Evolutionary conservation across 2,113 vertebrate species (phyloP), one percentile per base, ranked within the genome.

Genomic region (Smithornis capensis): DNA sequence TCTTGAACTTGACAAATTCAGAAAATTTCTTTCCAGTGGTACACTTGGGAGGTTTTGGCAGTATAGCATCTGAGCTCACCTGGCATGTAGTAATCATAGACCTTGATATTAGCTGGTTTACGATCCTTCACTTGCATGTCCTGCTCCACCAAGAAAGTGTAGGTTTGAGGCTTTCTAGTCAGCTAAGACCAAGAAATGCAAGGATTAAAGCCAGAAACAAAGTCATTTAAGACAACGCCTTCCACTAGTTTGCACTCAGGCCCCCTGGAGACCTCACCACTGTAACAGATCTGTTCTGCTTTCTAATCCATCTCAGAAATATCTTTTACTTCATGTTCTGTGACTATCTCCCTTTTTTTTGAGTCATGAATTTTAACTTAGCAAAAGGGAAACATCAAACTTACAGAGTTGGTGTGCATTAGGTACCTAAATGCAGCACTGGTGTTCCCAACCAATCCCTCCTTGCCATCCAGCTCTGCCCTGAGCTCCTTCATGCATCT

Each of bases 81-180:
- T 67, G 98, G 98, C 97, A 98, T 97, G 94, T 99, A 98, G 96
- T 99, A 99, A 77, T 98, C 98, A 0, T 98, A 99, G 90, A 98
- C 92, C 95, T 97, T 98, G 90, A 98, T 89, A 73, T 98, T 97
- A 27, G 98, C 98, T 47, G 98, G 97, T 79, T 98, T 98, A 74
- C 85, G 97, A 81, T 98, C 98, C 84, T 96, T 96, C 78, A 99
- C 97, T 2, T 67, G 69, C 35, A 94, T 47, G 19, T 98, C 97
- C 89, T 95, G 87, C 83, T 96, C 85, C 47, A 96, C 52, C 74
- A 93, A n/a, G 79, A 96, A 67, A n/a, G 86, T 94, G 77, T 95
- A 95, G 55, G 63, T 49, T 68, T 96, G 95, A 71, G 87, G 50
- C 55, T 95, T 35, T 44, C 94, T 82, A n/a, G 95, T 96, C 50